These are phyloP conservation scores for Hirudo medicinalis DNA, from an alignment of 1,140 invertebrate genomes.

Conservation along the genomic window DNA sequence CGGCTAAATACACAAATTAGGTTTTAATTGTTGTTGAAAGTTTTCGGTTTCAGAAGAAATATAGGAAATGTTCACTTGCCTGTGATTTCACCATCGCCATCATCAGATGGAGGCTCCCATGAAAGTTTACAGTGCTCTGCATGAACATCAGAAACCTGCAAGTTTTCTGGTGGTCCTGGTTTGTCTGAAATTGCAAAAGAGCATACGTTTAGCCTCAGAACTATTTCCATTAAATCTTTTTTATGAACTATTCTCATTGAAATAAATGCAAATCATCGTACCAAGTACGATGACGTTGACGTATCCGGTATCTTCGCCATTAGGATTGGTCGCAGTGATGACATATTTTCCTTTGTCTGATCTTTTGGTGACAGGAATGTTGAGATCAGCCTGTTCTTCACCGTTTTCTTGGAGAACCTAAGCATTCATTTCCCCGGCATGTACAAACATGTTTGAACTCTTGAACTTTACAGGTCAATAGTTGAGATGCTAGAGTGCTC, in stretches of 20 bases:
- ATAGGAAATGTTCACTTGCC: conserved; percentile 43
- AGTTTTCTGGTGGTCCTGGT: conserved; percentile 70
- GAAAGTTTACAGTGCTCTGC: conserved; percentile 70
- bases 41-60: too few relatives aligned
- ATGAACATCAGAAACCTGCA: conserved; percentile 70
- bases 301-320: conserved; percentile 78
- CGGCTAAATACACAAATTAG: too few relatives aligned
- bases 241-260: neutral
- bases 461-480: too few relatives aligned
- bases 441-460: neutral
- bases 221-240: neutral
- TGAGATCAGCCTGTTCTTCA: conserved; percentile 67
- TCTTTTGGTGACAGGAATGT: conserved; percentile 73
- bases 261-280: conserved; percentile 39
- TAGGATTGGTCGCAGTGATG: conserved; percentile 71
- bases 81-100: conserved; percentile 86
- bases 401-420: conserved; percentile 52
- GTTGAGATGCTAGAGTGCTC: too few relatives aligned
- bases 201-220: neutral
- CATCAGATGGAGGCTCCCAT: conserved; percentile 85
- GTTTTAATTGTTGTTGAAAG: neutral
- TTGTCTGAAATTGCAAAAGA: conserved; percentile 59
- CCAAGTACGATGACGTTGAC: conserved; percentile 82
- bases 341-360: conserved; percentile 84
- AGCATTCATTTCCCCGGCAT: neutral